Base-by-base conservation (phyloP, 2,888 invertebrate genomes). In the Sclerodermus sp. region DNA sequence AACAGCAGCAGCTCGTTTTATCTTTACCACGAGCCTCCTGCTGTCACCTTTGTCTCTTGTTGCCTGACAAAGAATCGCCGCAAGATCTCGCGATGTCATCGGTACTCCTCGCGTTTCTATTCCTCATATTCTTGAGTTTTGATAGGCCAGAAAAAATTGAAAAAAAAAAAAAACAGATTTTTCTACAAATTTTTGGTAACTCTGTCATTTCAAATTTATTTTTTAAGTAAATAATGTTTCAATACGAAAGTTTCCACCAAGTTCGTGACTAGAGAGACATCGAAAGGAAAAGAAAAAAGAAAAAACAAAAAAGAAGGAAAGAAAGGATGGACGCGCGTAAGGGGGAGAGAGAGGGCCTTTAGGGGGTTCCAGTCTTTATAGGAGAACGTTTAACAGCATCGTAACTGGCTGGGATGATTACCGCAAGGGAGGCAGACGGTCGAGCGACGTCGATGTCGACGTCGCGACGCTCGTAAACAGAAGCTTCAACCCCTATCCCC, bases 341-440 rank as follows among this genome's bases (percentile, higher is more conserved):
- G 23, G 29, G 9, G 13, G 41, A 9, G 18, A n/a, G 41, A 12
- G 10, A 23, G 13, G 41, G 5, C n/a, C n/a, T n/a, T n/a, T n/a
- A 13, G 29, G 31, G 31, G 34, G 40, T 53, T 52, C 41, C 44
- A 46, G 51, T 46, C 57, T 58, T 51, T 57, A 57, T 56, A 53
- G 60, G 58, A 58, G 52, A 53, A 58, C 61, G 51, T 57, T 60
- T 62, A 65, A 66, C 58, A 56, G 63, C 55, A 51, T 64, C 59
- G 60, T 65, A 62, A 64, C 62, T 63, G 58, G 60, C 58, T 58
- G 56, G 63, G 62, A 54, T 60, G 64, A 66, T 65, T 65, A 61
- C 55, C 50, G 34, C 34, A 34, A 34, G 34, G 13, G 34, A 12
- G 34, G 34, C 34, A 34, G 34, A 34, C 34, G 12, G 34, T 34